Evolutionary conservation across 2,888 invertebrate species (phyloP), one percentile per base, ranked within the genome.

Genomic region (Rhagophthalmus giganteus): DNA sequence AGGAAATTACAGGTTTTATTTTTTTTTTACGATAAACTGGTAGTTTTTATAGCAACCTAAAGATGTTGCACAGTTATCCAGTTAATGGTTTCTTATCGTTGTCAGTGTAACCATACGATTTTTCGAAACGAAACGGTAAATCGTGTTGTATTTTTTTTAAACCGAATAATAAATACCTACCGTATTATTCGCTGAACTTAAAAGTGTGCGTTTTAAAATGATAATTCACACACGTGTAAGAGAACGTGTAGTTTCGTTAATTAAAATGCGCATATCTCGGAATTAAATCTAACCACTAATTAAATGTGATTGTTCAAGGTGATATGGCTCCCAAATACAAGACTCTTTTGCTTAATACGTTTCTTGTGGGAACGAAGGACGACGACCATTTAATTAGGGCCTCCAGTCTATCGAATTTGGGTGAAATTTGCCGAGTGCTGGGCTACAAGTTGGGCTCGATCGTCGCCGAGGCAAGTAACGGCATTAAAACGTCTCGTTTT

Each of bases 341-440:
- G 68, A 79, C 82, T 24, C 64, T 81, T 16, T 73, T 93, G 27
- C 71, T 93, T 6, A 85, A 87, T 63, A 84, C 87, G 1, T 86
- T 89, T 71, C 74, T 93, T 14, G 76, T 76, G 58, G 87, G 84
- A 1, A 79, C 84, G 16, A 81, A 83, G 60, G 88, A 90, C 70
- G 70, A 78, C 2, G 90, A 92, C 67, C 79, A 84, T 9, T 72
- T 89, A 15, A 81, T 93, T 28, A 79, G 90, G 62, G 83, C 91
- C 9, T 92, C 92, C 1, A 87, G 89, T 64, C 76, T 94, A 41
- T 90, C 92, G 0, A 91, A 90, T 72, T 76, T 94, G 30, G 92
- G 88, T 0, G 90, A 93, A 74, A 78, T 92, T 9, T 88, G 88
- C 61, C 78, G 84, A 58, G 81, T 88, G 2, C 74, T 94, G 30